These are phyloP conservation scores for Myotis findleyi DNA, from an alignment of 2,797 vertebrate species.

Conservation along the genomic window DNA sequence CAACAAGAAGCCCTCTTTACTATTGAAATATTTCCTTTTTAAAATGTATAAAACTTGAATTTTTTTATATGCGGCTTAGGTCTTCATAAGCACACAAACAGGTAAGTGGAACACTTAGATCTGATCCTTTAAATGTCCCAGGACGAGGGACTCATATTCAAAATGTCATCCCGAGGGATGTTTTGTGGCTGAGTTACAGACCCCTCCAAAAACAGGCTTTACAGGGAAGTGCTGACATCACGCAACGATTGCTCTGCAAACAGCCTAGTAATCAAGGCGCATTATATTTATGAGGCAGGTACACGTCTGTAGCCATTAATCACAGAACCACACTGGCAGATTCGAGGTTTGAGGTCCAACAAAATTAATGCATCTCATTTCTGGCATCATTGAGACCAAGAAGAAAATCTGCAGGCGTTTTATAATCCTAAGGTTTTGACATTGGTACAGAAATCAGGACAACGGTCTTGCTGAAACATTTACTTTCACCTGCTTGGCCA, in stretches of 20 bases:
- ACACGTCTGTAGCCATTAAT: conserved; percentile 88
- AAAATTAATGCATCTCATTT: conserved; percentile 84
- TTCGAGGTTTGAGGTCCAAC: conserved; percentile 85
- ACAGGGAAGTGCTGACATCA: conserved; percentile 89
- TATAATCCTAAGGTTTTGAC: conserved; percentile 74
- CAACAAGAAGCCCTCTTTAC: not conserved
- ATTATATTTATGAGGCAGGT: conserved; percentile 89
- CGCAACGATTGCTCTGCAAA: conserved; percentile 84
- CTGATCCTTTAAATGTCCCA: conserved; percentile 74
- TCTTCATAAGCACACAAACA: conserved; percentile 39
- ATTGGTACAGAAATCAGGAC: conserved; percentile 82
- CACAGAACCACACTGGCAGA: conserved; percentile 87
- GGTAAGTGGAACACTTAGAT: conserved; percentile 52
- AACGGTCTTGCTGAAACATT: conserved; percentile 72
- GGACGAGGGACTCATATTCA: conserved; percentile 76
- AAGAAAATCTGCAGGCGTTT: conserved; percentile 76
- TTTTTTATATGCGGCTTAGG: conserved; percentile 37
- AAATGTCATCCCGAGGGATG: conserved; percentile 87
- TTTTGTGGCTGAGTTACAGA: conserved; percentile 88
- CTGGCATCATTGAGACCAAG: conserved; percentile 81
- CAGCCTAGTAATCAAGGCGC: conserved; percentile 84
- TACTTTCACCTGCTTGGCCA: conserved; percentile 55
- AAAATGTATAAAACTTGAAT: conserved; percentile 29
- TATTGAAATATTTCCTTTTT: conserved; percentile 46
- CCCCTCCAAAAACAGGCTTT: conserved; percentile 85